A percentile compares a stretch with the other conserved stretches of the same genome.
Evolutionary conservation across 2,888 invertebrate genomes (phyloP).

Genomic region (Lepeophtheirus nordmannii): DNA sequence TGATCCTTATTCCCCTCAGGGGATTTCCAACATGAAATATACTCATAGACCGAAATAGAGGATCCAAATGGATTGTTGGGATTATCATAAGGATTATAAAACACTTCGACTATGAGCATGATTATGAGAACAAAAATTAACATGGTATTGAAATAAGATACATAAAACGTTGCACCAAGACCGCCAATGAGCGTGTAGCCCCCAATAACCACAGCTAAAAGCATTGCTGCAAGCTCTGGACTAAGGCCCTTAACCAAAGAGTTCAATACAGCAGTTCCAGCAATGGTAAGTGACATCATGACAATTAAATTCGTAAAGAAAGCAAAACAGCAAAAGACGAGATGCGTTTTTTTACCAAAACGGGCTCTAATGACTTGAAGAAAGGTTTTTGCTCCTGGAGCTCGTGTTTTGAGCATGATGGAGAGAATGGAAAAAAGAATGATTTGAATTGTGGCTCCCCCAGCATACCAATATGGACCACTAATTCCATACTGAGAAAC

Average conservation of each 20-base stretch:
- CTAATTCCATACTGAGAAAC: constrained; percentile 26
- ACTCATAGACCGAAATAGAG: constrained; percentile 30
- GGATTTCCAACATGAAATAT: constrained; percentile 31
- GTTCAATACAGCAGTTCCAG: constrained; percentile 25
- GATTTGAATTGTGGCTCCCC: constrained; percentile 32
- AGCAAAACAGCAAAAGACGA: constrained; percentile 34
- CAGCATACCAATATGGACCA: constrained; percentile 30
- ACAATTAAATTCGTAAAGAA: constrained; percentile 34
- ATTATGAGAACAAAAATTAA: constrained; percentile 33
- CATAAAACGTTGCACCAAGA: constrained; percentile 34
- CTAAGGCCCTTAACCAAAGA: constrained; percentile 28
- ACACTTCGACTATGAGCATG: constrained; percentile 27
- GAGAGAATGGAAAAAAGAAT: constrained; percentile 33
- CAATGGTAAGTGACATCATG: constrained; percentile 32
- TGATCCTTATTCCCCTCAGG: constrained; percentile 32
- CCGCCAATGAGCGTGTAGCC: constrained; percentile 28
- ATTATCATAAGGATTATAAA: constrained; percentile 25
- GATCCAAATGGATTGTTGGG: constrained; percentile 25
- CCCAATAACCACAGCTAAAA: constrained; percentile 31
- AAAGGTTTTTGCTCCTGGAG: constrained; percentile 36
- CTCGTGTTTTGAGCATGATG: constrained; percentile 34
- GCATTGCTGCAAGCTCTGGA: constrained; percentile 32
- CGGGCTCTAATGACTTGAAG: constrained; percentile 34
- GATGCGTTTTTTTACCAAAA: constrained; percentile 33
- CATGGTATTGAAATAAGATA: constrained; percentile 35